A percentile compares a stretch with the other conserved stretches of the same genome.
phyloP scores from a whole-genome alignment of 2,797 vertebrate species.

The Pantherophis alleghaniensis region DNA sequence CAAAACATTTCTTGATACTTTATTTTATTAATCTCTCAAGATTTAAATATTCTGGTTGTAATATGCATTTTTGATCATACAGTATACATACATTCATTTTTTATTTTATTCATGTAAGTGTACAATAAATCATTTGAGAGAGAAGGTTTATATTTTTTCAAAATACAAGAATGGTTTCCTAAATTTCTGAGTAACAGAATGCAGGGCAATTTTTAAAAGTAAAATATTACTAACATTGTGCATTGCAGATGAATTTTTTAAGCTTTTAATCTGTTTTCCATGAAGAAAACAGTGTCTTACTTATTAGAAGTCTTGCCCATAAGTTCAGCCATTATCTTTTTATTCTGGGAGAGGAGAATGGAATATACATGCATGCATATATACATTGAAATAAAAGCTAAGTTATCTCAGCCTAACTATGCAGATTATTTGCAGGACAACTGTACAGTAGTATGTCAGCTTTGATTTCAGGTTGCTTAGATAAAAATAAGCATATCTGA shows the following conservation, averaged over 20 bases:
- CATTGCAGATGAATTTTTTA: not conserved
- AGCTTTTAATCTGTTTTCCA: not conserved
- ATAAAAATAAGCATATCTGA: not conserved
- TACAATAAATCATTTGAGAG: not conserved
- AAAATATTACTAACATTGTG: not conserved
- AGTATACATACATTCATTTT: not conserved
- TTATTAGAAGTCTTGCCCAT: not conserved
- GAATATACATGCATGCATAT: conserved; percentile 5
- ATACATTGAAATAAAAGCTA: conserved; percentile 12
- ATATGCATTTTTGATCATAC: not conserved
- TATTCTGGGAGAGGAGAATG: conserved; percentile 10
- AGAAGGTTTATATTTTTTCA: not conserved
- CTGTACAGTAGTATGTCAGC: conserved; percentile 25
- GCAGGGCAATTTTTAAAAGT: not conserved
- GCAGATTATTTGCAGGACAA: conserved; percentile 33
- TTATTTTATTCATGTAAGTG: not conserved
- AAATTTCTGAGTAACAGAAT: not conserved
- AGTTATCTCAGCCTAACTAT: conserved; percentile 28
- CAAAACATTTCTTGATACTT: not conserved
- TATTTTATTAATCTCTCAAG: not conserved
- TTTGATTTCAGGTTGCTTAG: not conserved
- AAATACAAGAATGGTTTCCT: not conserved
- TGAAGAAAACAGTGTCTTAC: not conserved
- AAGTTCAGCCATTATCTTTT: conserved; percentile 16
- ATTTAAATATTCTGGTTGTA: not conserved